Conservation (phyloP, 2,113 vertebrate species). For the Hystrix cristata region DNA sequence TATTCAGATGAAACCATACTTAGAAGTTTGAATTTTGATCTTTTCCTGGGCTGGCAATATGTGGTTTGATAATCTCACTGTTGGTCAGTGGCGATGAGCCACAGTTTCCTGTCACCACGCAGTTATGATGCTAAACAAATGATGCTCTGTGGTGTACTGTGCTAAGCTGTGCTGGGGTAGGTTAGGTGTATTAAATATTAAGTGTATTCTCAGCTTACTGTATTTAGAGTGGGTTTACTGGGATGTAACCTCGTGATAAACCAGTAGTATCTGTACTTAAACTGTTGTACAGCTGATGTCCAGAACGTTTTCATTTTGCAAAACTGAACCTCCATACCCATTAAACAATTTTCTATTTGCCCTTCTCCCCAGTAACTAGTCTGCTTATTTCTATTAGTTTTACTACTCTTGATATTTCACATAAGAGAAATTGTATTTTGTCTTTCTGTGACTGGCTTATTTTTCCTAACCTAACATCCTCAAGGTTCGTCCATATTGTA, state of each 20-base stretch:
- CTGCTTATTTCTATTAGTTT: not conserved
- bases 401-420: not conserved
- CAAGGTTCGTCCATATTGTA: conserved; percentile 7
- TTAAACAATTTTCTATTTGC: not conserved
- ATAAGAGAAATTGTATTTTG: not conserved
- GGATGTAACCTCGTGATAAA: not conserved
- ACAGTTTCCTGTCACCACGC: not conserved
- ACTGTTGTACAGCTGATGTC: not conserved
- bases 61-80: not conserved
- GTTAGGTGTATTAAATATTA: not conserved
- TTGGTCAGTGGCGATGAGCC: not conserved
- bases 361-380: not conserved
- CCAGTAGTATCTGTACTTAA: not conserved
- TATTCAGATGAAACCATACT: not conserved
- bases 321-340: not conserved
- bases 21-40: not conserved
- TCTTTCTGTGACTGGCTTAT: not conserved
- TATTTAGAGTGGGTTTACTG: not conserved
- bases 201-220: not conserved
- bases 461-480: not conserved
- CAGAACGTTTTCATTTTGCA: conserved; percentile 4
- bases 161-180: not conserved
- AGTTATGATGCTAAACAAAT: not conserved
- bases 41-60: not conserved
- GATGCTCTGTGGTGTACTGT: not conserved